phyloP scores from a whole-genome alignment of 2,797 vertebrate species.

The Myripristis jacobus region DNA sequence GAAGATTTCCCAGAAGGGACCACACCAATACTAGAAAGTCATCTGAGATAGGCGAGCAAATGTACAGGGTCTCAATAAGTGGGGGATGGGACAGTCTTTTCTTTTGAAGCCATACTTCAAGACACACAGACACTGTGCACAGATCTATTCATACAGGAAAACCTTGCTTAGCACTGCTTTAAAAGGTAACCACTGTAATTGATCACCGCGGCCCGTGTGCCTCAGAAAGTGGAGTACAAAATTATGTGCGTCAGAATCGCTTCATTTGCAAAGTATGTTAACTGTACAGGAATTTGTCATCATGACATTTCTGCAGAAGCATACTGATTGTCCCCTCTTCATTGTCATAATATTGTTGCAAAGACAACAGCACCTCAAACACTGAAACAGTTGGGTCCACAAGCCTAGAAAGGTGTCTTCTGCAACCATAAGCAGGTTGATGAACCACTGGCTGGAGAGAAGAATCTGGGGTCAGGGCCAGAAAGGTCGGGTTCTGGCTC shows the following conservation, averaged over 20 bases:
- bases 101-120: background rate
- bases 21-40: background rate
- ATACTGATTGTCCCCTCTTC: slow-evolving; percentile 6
- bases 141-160: slow-evolving; percentile 4
- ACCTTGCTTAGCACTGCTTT: slow-evolving; percentile 3
- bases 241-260: slow-evolving; percentile 19
- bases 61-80: slow-evolving; percentile 28
- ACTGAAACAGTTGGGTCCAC: no score
- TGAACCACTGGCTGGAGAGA: background rate
- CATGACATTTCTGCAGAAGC: background rate
- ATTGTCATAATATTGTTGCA: slow-evolving; percentile 6
- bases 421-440: background rate
- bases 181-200: slow-evolving; percentile 6
- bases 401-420: background rate
- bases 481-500: background rate
- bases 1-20: background rate
- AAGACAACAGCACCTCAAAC: slow-evolving; percentile 20
- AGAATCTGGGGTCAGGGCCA: background rate
- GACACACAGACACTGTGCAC: slow-evolving; percentile 18
- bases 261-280: slow-evolving; percentile 27
- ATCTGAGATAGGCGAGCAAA: slow-evolving; percentile 15
- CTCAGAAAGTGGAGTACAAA: slow-evolving; percentile 7
- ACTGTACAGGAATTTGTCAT: slow-evolving; percentile 17
- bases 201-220: background rate
- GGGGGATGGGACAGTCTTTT: slow-evolving; percentile 1